These are phyloP conservation scores for Drosophila pseudotakahashii DNA, from an alignment of 2,888 invertebrate genomes.

Conservation along the genomic window DNA sequence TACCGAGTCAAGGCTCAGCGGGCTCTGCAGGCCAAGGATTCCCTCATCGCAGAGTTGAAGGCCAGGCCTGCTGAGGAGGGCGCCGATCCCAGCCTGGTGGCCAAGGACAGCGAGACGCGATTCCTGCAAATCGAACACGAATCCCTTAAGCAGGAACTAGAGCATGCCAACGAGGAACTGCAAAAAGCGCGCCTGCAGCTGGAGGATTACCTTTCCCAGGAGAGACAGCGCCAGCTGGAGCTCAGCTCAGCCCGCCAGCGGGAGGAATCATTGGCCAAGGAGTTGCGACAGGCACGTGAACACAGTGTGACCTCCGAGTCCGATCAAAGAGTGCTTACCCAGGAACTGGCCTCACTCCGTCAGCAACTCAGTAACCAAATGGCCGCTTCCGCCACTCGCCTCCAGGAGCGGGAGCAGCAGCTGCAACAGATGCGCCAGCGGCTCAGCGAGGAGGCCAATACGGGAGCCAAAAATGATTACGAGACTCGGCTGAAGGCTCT, in stretches of 20 bases:
- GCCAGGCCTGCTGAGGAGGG: slow-evolving; percentile 49
- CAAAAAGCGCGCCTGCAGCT: slow-evolving; percentile 66
- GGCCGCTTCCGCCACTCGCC: slow-evolving; percentile 66
- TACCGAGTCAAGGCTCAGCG: slow-evolving; percentile 92
- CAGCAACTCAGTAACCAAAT: slow-evolving; percentile 83
- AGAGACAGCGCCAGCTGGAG: slow-evolving; percentile 62
- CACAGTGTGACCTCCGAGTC: slow-evolving; percentile 84
- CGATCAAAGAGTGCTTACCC: slow-evolving; percentile 81
- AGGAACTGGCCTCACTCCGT: slow-evolving; percentile 83
- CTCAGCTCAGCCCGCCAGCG: slow-evolving; percentile 54
- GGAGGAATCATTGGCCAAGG: slow-evolving; percentile 69
- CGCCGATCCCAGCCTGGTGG: slow-evolving; percentile 27
- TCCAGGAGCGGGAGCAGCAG: slow-evolving; percentile 78
- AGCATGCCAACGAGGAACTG: slow-evolving; percentile 71
- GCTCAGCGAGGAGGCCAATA: slow-evolving; percentile 65
- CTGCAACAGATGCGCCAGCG: slow-evolving; percentile 76
- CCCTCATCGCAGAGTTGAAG: slow-evolving; percentile 88
- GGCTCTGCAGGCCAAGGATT: slow-evolving; percentile 91
- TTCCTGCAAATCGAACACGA: slow-evolving; percentile 87
- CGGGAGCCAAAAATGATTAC: slow-evolving; percentile 60
- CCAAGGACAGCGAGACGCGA: slow-evolving; percentile 63
- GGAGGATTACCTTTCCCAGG: slow-evolving; percentile 65
- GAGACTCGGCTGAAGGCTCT: slow-evolving; percentile 86
- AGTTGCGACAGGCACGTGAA: slow-evolving; percentile 84
- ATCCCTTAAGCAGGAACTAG: slow-evolving; percentile 85